phyloP scores from a whole-genome alignment of 1,140 invertebrate genomes.

The Caenorhabditis latens region DNA sequence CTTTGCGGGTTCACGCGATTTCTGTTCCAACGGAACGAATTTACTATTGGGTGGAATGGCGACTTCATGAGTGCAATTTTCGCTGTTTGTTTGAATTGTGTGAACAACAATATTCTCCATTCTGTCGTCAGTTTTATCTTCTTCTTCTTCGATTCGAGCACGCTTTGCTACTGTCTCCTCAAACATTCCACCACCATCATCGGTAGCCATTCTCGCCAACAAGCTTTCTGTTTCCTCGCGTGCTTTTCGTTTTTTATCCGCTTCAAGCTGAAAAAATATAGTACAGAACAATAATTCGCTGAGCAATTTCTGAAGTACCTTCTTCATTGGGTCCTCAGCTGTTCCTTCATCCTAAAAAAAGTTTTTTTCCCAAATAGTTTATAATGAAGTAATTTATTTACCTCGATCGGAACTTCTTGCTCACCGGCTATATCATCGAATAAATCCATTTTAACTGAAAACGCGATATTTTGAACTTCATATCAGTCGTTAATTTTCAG shows the following conservation, averaged over 20 bases:
- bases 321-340: neutral
- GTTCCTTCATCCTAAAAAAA: neutral
- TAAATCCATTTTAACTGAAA: neutral
- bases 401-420: neutral
- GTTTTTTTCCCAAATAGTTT: neutral
- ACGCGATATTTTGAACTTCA: neutral
- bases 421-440: neutral
- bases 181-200: neutral
- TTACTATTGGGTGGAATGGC: slow-evolving; percentile 77
- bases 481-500: too few relatives aligned
- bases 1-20: slow-evolving; percentile 84
- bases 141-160: neutral
- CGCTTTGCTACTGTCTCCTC: neutral
- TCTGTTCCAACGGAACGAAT: slow-evolving; percentile 63
- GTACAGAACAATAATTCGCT: neutral
- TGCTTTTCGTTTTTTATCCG: slow-evolving; percentile 16
- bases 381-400: neutral
- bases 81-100: slow-evolving; percentile 63
- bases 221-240: neutral
- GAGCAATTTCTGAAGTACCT: neutral
- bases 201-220: neutral
- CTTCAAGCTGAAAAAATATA: neutral
- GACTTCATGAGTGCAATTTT: slow-evolving; percentile 77
- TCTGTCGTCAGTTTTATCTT: neutral
- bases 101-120: slow-evolving; percentile 55